These are phyloP conservation scores for Onchidella celtica DNA, from an alignment of 2,888 invertebrate species.

Conservation along the genomic window DNA sequence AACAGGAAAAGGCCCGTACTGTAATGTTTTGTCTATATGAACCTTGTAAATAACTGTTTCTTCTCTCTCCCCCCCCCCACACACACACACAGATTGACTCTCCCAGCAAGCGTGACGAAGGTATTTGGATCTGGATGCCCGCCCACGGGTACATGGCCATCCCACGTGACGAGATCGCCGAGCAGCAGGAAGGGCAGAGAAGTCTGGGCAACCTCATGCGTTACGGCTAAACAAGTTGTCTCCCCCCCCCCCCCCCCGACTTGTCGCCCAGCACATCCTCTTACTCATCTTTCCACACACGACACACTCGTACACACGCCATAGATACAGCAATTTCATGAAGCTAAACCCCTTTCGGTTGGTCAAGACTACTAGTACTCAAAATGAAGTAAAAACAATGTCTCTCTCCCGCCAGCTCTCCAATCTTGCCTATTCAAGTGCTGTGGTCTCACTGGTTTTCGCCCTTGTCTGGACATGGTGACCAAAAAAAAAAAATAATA, in stretches of 20 bases:
- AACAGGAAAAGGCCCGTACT: too few relatives aligned
- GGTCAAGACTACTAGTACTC: too few relatives aligned
- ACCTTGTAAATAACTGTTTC: too few relatives aligned
- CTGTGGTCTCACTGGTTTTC: too few relatives aligned
- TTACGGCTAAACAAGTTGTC: constrained; percentile 60
- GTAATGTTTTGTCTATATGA: background rate
- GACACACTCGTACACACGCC: background rate
- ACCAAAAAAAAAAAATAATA: too few relatives aligned
- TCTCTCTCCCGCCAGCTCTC: too few relatives aligned
- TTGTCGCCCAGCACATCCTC: background rate
- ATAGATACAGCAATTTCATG: background rate
- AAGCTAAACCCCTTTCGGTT: too few relatives aligned
- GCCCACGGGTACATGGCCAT: constrained; percentile 77
- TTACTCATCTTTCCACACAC: background rate
- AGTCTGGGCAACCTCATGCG: constrained; percentile 67
- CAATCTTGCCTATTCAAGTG: too few relatives aligned
- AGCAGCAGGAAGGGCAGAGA: constrained; percentile 54
- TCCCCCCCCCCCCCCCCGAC: too few relatives aligned
- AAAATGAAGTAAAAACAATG: too few relatives aligned
- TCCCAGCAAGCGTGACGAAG: constrained; percentile 60
- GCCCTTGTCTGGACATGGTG: too few relatives aligned
- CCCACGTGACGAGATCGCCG: constrained; percentile 61
- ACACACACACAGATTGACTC: constrained; percentile 17
- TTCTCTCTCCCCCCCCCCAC: background rate
- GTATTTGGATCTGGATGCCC: constrained; percentile 78